phyloP scores from a whole-genome alignment of 1,140 invertebrate species.

The Eriocheir sinensis region DNA sequence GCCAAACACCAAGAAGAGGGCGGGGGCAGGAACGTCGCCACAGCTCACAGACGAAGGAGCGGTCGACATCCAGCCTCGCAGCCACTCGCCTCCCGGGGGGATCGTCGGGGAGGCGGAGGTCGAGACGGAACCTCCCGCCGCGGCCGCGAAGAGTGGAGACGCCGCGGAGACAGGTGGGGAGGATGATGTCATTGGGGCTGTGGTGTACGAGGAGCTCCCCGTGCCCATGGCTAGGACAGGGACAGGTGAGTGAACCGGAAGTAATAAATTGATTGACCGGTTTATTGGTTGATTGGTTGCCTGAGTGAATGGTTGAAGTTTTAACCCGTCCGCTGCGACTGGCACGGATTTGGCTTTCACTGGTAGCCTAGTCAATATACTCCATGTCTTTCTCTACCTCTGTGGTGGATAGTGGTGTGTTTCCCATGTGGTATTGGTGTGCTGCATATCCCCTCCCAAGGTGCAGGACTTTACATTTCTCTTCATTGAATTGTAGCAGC shows the following conservation, averaged over 20 bases:
- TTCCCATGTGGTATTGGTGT: too few relatives aligned
- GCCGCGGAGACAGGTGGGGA: not conserved
- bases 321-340: too few relatives aligned
- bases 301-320: too few relatives aligned
- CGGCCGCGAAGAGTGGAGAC: not conserved
- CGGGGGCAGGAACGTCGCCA: not conserved
- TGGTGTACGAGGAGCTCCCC: constrained; percentile 48
- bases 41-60: constrained; percentile 19
- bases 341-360: too few relatives aligned
- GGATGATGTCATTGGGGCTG: not conserved
- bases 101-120: not conserved
- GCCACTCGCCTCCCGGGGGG: not conserved
- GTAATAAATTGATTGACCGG: too few relatives aligned
- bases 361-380: too few relatives aligned
- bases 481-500: too few relatives aligned
- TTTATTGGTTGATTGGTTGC: too few relatives aligned
- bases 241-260: not conserved
- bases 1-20: not conserved
- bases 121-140: not conserved
- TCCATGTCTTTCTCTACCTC: too few relatives aligned
- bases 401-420: too few relatives aligned
- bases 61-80: not conserved
- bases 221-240: constrained; percentile 47
- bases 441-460: too few relatives aligned
- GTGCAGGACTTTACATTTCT: too few relatives aligned